A percentile compares a stretch with the other conserved stretches of the same genome.
phyloP scores from a whole-genome alignment of 1,140 invertebrate species.

The Microplitis mediator region DNA sequence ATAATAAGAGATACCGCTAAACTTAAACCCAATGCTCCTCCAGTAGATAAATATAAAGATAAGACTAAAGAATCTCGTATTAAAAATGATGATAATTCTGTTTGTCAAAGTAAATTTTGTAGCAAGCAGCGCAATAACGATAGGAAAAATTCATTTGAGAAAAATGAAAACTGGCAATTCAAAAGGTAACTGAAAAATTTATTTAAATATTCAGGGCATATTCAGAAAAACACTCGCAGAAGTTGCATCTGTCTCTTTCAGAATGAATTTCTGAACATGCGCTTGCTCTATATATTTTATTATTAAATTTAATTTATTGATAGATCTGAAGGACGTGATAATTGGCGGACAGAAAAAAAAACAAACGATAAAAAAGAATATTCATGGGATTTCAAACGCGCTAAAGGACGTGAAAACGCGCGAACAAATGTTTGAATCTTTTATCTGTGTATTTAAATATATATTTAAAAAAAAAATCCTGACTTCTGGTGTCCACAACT shows the following conservation, averaged over 20 bases:
- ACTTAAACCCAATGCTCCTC: no score
- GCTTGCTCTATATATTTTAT: not conserved
- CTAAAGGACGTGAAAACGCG: conserved; percentile 11
- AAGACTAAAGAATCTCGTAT: not conserved
- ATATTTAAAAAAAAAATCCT: not conserved
- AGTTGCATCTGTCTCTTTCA: no score
- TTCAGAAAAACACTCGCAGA: no score
- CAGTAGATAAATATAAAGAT: not conserved
- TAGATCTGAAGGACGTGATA: conserved; percentile 9
- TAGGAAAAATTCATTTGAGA: conserved; percentile 7
- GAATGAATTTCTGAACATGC: no score
- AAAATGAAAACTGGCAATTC: conserved; percentile 23
- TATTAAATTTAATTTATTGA: not conserved
- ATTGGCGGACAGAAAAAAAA: conserved; percentile 14
- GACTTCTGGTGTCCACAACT: not conserved
- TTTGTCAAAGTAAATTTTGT: conserved; percentile 11
- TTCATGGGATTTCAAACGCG: conserved; percentile 7
- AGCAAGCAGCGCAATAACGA: conserved; percentile 1
- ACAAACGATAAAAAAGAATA: not conserved
- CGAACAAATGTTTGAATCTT: not conserved
- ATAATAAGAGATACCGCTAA: no score
- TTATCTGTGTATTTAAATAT: not conserved
- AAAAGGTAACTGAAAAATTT: conserved; percentile 3
- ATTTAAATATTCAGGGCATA: no score
- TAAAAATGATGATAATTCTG: not conserved